Evolutionary conservation across 2,888 invertebrate species (phyloP), one percentile per base, ranked within the genome.

Genomic region (Fabriciana adippe): DNA sequence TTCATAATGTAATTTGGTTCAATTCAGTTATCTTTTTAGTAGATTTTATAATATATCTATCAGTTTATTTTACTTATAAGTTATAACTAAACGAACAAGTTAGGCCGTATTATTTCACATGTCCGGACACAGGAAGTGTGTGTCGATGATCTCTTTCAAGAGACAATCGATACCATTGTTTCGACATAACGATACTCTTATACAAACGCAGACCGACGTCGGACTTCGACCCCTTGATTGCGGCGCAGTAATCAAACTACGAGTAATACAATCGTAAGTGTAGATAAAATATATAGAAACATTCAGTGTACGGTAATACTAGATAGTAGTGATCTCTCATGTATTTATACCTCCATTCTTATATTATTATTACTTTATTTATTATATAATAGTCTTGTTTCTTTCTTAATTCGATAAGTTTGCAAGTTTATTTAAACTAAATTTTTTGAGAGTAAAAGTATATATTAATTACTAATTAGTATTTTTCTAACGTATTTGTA

Each of bases 181-280:
- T 66, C 63, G 64, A 69, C 61, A 69, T 60, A 69, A 64, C 60
- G 66, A 71, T 65, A 64, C 41, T 64, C 57, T 48, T 65, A 51
- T 41, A 66, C 35, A 47, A 64, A 61, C 59, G 64, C 54, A 65
- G 21, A 57, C 62, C 56, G 70, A 57, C 64, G 61, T 47, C 69
- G 73, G 73, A 73, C 73, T 73, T 73, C 73, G 73, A 71, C 70
- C 73, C 63, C 60, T 51, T 50, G 45, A 59, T 60, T 51, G 68
- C 69, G 65, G 47, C 68, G 71, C 67, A 71, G 61, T 69, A 69
- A 65, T 62, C 54, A 64, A 67, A 64, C 64, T 48, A 41, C 35
- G 35, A 11, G 35, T 2, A 41, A 41, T 41, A 41, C 11, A 41
- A 41, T 35, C 35, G 35, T 41, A 15, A 59, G 59, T 45, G 48